Evolutionary conservation across 2,113 vertebrate genomes (phyloP), one percentile per base, ranked within the genome.

Genomic region (Poeciliopsis turrubarensis): DNA sequence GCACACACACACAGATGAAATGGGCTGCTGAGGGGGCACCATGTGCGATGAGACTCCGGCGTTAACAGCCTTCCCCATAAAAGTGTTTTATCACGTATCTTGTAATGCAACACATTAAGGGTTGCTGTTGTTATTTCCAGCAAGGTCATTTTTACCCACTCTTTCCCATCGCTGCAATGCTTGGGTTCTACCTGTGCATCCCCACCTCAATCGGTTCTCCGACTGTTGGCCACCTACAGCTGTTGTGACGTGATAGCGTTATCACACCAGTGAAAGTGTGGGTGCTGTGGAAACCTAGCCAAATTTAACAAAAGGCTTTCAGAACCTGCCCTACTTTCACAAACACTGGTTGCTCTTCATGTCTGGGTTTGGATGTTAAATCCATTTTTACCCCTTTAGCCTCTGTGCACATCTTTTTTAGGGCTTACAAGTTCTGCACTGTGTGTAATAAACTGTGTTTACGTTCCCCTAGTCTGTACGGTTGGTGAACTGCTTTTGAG

Each of bases 71-170:
- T 79, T 78, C 85, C 82, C 78, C 92, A 94, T 95, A 94, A 95
- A 95, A 94, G 87, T 94, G 93, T 92, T 95, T 95, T 95, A 94
- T 94, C 90, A 92, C 94, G 86, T 83, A 92, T 89, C 92, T 90
- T 95, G 94, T 95, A 95, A 94, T 93, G 91, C 94, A 87, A 86
- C 92, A 89, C 94, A 94, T 95, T 94, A 94, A 91, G 92, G 89
- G 86, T 80, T 91, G 91, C 91, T 93, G 93, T 93, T 94, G 92
- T 94, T 94, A 91, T 93, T 93, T 91, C 86, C 83, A 75, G 87
- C 94, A 95, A 95, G 94, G 94, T 95, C 94, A 90, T 87, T 91
- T 88, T n/a, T 19, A n/a, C 57, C 68, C 77, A 71, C 65, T 73
- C 60, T 51, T 78, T 63, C 27, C 17, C 26, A 0, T 65, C 54